These are phyloP conservation scores for Ceyx margarethae DNA, from an alignment of 2,113 vertebrate genomes.

Conservation along the genomic window DNA sequence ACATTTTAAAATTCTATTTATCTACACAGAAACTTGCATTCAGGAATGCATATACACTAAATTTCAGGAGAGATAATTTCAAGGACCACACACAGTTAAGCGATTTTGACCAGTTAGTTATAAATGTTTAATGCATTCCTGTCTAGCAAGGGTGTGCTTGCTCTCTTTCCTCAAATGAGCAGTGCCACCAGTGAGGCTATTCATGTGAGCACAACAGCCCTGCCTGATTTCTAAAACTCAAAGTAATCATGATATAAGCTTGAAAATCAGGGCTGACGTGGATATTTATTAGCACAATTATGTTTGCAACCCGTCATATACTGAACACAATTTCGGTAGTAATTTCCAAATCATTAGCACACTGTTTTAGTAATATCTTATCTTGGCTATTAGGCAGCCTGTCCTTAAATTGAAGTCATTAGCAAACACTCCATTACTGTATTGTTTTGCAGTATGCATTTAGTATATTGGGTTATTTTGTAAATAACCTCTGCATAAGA, in stretches of 20 bases:
- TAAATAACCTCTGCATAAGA: conserved; percentile 32
- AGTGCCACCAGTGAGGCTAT: background rate
- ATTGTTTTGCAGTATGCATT: conserved; percentile 41
- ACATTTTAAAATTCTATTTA: background rate
- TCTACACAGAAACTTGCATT: background rate
- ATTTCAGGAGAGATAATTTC: background rate
- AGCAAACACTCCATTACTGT: conserved; percentile 22
- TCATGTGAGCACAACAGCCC: background rate
- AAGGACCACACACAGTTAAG: background rate
- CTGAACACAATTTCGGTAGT: conserved; percentile 22
- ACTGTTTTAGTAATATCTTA: conserved; percentile 32
- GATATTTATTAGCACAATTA: conserved; percentile 52
- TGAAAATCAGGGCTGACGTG: conserved; percentile 22
- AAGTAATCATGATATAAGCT: background rate
- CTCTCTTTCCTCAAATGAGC: background rate
- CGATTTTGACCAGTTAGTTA: background rate
- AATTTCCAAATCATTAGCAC: conserved; percentile 60
- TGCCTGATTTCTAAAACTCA: background rate
- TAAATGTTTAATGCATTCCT: background rate
- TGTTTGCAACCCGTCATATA: background rate
- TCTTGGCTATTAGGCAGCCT: conserved; percentile 42
- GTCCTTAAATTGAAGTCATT: conserved; percentile 52
- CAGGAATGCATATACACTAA: background rate
- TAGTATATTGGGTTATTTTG: conserved; percentile 24
- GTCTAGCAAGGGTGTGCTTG: background rate